Conservation (phyloP, 2,888 invertebrate genomes). For the Andrena bucephala region DNA sequence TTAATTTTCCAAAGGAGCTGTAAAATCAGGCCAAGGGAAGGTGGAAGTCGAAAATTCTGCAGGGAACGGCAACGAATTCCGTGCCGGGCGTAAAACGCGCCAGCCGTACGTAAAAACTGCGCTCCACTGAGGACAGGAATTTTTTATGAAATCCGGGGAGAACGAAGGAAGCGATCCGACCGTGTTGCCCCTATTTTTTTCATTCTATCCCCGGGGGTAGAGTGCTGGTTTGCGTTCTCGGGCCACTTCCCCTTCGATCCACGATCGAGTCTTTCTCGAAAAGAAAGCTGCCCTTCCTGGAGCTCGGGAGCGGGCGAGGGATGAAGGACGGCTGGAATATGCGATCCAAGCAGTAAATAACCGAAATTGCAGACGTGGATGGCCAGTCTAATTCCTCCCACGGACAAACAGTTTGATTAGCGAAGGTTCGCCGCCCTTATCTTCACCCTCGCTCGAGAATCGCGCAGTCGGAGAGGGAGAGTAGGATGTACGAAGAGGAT, state of each 20-base stretch:
- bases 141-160: conserved; percentile 38
- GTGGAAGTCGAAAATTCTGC: conserved; percentile 22
- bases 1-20: conserved; percentile 52
- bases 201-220: neutral
- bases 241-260: neutral
- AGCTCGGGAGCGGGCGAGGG: neutral
- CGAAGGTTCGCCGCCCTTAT: neutral
- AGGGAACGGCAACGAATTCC: conserved; percentile 1
- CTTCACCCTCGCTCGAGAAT: neutral
- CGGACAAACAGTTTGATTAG: conserved; percentile 60
- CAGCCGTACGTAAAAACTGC: conserved; percentile 35
- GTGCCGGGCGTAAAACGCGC: conserved; percentile 11
- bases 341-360: conserved; percentile 46
- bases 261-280: conserved; percentile 11
- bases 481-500: conserved; percentile 17
- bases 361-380: conserved; percentile 45
- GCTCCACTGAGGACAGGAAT: conserved; percentile 27
- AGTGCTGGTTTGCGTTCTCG: neutral
- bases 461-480: neutral
- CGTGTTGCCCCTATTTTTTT: conserved; percentile 19
- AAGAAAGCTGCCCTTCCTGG: neutral
- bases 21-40: conserved; percentile 12
- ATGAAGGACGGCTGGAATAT: conserved; percentile 7
- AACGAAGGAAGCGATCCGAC: conserved; percentile 19
- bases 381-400: conserved; percentile 40